Evolutionary conservation across 2,113 vertebrate species (phyloP), one percentile per base, ranked within the genome.

Genomic region (Otus sunia): DNA sequence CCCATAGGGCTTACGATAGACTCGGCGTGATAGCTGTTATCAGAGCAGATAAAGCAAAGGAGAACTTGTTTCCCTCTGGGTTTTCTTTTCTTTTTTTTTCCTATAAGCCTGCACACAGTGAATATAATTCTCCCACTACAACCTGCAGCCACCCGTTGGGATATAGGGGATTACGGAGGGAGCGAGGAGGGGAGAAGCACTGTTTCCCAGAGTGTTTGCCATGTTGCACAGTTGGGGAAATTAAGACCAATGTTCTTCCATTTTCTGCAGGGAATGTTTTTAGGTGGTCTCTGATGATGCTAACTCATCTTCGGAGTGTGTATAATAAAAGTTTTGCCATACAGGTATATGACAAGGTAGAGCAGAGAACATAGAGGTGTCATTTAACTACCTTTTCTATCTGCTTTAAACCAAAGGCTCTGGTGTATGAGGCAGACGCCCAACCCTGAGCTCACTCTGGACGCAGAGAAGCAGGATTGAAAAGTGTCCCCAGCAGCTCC

Each of bases 21-120:
- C 91, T 93, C 41, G 6, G 21, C 23, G 43, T 36, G 58, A 92
- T 97, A 88, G 47, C 85, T 37, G 34, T 91, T 97, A 96, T 97
- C 94, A 66, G 89, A 56, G 64, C 73, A 80, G 96, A 97, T 97
- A 96, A 95, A 20, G 45, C 8, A 3, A 80, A 75, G 50, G 88
- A 87, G 86, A 94, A 87, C 60, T 68, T 39, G 10, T 18, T 91
- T 84, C 60, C 75, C 36, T 72, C 37, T 32, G 13, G 7, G 6
- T 56, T 96, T 89, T 47, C 9, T 32, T 43, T 47, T 43, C 3
- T 26, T 8, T 47, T 12, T 2, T 12, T 11, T 8, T 49, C 27
- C 23, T 12, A 4, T 75, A 94, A 77, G 90, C 11, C 12, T 90
- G 58, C 23, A 80, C 60, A 59, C 34, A 43, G 17, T 12, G 13